Evolutionary conservation across 2,797 vertebrate genomes (phyloP).

Genomic region (Poeciliopsis turneri): DNA sequence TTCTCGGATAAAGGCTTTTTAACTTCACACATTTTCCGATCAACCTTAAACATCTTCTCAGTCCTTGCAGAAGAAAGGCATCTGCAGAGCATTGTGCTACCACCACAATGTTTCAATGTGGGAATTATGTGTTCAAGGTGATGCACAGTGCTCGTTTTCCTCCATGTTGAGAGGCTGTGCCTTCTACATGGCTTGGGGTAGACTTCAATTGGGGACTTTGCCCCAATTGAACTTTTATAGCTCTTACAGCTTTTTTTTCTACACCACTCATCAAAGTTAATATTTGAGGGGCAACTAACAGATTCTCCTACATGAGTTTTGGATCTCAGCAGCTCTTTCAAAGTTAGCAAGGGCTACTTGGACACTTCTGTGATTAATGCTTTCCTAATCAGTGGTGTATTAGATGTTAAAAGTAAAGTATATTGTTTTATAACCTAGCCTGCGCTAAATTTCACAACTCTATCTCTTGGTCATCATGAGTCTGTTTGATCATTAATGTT

Average conservation of each 20-base stretch:
- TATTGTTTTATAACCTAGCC: not conserved
- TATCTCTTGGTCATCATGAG: not conserved
- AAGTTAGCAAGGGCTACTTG: not conserved
- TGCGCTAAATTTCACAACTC: not conserved
- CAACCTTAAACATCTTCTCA: not conserved
- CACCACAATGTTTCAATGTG: not conserved
- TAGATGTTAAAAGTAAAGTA: not conserved
- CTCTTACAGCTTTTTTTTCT: not conserved
- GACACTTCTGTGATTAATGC: not conserved
- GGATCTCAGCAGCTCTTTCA: not conserved
- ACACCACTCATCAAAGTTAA: not conserved
- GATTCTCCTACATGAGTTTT: not conserved
- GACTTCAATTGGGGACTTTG: not conserved
- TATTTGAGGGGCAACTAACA: not conserved
- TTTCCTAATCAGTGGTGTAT: not conserved
- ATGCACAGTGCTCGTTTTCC: not conserved
- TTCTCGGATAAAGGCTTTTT: not conserved
- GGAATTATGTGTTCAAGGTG: not conserved
- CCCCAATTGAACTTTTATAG: too few species aligned
- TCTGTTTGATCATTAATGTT: not conserved
- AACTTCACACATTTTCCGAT: not conserved
- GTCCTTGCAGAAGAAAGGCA: not conserved
- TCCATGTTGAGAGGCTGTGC: not conserved
- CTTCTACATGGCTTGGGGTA: not conserved
- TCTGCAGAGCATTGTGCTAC: not conserved